Evolutionary conservation across 2,888 invertebrate species (phyloP), one percentile per base, ranked within the genome.

Genomic region (Serrognathus titanus): DNA sequence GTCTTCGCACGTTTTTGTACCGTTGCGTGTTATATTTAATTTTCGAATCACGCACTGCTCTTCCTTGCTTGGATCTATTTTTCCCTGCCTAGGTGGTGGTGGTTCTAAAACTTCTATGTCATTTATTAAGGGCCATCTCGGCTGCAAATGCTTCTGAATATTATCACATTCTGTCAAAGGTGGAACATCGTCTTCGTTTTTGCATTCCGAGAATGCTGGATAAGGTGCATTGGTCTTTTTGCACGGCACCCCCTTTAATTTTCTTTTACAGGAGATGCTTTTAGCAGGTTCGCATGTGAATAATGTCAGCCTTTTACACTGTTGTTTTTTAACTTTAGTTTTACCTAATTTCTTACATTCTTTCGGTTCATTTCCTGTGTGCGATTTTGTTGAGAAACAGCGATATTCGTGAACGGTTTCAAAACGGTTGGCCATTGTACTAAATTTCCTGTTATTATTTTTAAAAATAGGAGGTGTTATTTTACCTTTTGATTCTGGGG

Each of bases 121-220:
- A 8, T 24, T 37, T 36, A 63, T 40, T n/a, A 65, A 56, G 43
- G 62, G 62, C 48, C 58, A 62, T 10, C 62, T 53, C 1, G 71
- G 71, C 56, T 72, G 72, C 46, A 71, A 55, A 46, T 57, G 48
- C 5, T 54, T 53, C 6, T 63, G 47, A 38, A 56, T 59, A n/a
- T 63, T 60, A 20, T 20, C 45, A 49, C 70, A 71, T 58, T 69
- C 67, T 8, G 63, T 63, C 7, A 66, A 47, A 5, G 56, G 59
- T 10, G 62, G 60, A 6, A 62, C 57, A 13, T 61, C 48, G 41
- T 68, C 66, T 46, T 67, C 63, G 12, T 68, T 63, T 39, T 69
- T 54, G 39, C 66, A 68, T 51, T 71, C 71, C 0, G 71, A 69
- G 54, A 63, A 71, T 1, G 71, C 59, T 5, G 68, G 65, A 57